Conservation (phyloP, 2,888 invertebrate genomes). For the Autographa gamma region DNA sequence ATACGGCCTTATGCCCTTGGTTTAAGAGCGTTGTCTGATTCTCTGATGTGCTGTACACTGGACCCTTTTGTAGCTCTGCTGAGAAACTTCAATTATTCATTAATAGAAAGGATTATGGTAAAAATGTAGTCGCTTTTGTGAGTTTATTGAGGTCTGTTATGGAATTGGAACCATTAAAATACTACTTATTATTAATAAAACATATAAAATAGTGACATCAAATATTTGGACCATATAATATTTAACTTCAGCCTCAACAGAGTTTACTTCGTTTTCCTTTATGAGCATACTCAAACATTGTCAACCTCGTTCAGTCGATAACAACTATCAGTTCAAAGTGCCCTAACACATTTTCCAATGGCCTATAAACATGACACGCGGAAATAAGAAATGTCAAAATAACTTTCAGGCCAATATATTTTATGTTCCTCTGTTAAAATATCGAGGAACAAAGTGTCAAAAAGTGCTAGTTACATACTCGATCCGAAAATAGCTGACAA, state of each 20-base stretch:
- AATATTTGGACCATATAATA: too few species aligned
- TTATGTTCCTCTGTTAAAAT: constrained; percentile 14
- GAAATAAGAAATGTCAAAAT: constrained; percentile 39
- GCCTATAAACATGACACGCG: constrained; percentile 25
- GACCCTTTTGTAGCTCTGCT: neutral
- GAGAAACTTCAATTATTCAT: too few species aligned
- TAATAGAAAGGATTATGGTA: too few species aligned
- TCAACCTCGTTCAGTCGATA: too few species aligned
- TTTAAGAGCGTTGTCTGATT: neutral
- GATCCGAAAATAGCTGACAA: constrained; percentile 14
- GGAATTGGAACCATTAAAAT: too few species aligned
- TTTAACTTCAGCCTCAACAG: too few species aligned
- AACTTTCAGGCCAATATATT: constrained; percentile 9
- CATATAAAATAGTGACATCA: too few species aligned
- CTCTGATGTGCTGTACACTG: neutral
- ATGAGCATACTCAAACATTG: too few species aligned
- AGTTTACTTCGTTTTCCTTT: too few species aligned
- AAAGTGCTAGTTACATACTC: neutral
- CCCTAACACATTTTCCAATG: constrained; percentile 11
- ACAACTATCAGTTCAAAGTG: neutral
- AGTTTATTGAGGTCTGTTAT: too few species aligned
- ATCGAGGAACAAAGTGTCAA: constrained; percentile 4
- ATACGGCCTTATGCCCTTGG: neutral
- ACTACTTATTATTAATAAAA: too few species aligned
- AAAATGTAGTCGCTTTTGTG: too few species aligned